Percentiles rank a stretch among this genome's conserved stretches.
These are phyloP conservation scores for Amitus sp. DNA, from an alignment of 2,888 invertebrate species.

Conservation along the genomic window DNA sequence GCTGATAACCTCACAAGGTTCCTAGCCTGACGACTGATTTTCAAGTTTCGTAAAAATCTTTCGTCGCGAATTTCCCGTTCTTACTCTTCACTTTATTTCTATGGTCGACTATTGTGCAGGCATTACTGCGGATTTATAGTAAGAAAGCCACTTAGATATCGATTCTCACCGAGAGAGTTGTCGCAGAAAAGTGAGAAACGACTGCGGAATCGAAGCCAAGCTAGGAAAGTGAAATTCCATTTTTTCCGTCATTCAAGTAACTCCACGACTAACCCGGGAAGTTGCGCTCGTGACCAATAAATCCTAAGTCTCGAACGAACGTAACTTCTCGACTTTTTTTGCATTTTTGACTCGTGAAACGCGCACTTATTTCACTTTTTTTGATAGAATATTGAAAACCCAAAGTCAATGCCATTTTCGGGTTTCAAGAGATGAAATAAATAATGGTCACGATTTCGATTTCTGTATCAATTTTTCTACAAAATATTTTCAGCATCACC, in stretches of 20 bases:
- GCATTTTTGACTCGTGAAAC: too few relatives aligned
- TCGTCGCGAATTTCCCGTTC: background rate
- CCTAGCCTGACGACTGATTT: background rate
- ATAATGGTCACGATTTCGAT: too few relatives aligned
- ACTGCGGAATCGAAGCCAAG: background rate
- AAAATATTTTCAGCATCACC: too few relatives aligned
- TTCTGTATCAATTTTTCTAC: too few relatives aligned
- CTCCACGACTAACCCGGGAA: too few relatives aligned
- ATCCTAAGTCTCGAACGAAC: too few relatives aligned
- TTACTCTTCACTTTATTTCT: conserved; percentile 1
- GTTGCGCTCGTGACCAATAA: background rate
- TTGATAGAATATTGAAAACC: too few relatives aligned
- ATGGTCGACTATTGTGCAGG: conserved; percentile 3
- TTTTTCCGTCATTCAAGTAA: background rate
- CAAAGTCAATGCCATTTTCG: too few relatives aligned
- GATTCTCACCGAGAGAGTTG: conserved; percentile 3
- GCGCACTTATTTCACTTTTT: too few relatives aligned
- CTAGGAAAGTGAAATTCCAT: background rate
- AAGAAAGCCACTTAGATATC: conserved; percentile 9
- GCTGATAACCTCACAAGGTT: background rate
- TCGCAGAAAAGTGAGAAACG: background rate
- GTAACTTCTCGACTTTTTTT: too few relatives aligned
- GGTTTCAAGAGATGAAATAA: too few relatives aligned
- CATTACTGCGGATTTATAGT: conserved; percentile 10
- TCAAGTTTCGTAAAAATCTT: background rate